phyloP scores from a whole-genome alignment of 2,113 vertebrate species.

The Equus quagga region DNA sequence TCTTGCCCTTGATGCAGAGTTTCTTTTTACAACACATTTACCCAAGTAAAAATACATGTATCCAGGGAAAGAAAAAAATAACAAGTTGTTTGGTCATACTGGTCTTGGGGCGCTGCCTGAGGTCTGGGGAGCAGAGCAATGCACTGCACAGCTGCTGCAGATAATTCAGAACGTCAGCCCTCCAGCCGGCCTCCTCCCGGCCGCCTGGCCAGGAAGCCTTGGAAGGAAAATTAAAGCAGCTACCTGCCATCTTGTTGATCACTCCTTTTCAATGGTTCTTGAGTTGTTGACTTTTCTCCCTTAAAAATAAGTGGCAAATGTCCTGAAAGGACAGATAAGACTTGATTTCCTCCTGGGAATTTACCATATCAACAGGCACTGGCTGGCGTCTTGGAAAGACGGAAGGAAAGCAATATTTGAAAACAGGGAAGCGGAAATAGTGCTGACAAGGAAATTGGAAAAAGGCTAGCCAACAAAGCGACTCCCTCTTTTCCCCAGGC shows the following conservation, averaged over 20 bases:
- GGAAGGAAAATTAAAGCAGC: conserved; percentile 54
- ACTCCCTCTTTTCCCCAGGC: background rate
- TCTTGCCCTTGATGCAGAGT: background rate
- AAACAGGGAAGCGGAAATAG: background rate
- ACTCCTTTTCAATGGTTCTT: conserved; percentile 22
- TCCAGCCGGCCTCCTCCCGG: background rate
- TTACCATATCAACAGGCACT: background rate
- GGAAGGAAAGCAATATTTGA: conserved; percentile 26
- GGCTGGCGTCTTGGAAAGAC: background rate
- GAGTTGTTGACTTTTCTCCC: conserved; percentile 41
- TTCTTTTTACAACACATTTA: conserved; percentile 46
- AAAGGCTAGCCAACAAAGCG: background rate
- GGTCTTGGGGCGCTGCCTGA: background rate
- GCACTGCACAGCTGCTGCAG: background rate
- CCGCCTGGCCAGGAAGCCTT: background rate
- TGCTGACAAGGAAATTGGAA: background rate
- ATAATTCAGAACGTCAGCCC: background rate
- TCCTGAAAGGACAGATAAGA: conserved; percentile 55
- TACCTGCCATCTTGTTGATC: conserved; percentile 9
- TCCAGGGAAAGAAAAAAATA: background rate
- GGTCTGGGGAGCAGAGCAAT: background rate
- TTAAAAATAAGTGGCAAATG: conserved; percentile 43
- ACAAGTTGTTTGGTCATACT: background rate
- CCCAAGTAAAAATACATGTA: background rate
- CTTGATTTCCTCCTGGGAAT: conserved; percentile 46